Base-by-base conservation (phyloP, 2,797 vertebrate genomes). In the Distichodus sexfasciatus region DNA sequence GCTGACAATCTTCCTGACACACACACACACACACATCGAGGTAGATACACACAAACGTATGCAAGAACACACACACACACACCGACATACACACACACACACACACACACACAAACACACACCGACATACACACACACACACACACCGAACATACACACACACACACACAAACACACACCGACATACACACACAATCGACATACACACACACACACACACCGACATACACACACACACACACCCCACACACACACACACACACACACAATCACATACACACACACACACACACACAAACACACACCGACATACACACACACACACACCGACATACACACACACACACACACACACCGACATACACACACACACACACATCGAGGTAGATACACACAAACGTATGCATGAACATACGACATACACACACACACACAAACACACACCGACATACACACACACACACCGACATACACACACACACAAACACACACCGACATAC, bases 1-100 rank as follows among this genome's bases (percentile, higher is more conserved):
- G 36, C 60, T 73, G 73, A 51, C 58, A 66, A 54, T 64, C 48
- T 24, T 41, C 17, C 33, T 17, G 21, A 54, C 54, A 55, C 41
- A 8, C 14, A 38, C 40, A 58, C 54, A 69, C 36, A n/a, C n/a
- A n/a, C n/a, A n/a, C n/a, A n/a, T n/a, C n/a, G n/a, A n/a, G n/a
- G n/a, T n/a, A n/a, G n/a, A n/a, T n/a, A n/a, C n/a, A 58, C 31
- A 50, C 23, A 31, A n/a, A 26, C 36, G 26, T 12, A 2, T 26
- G 33, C n/a, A 29, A 12, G 0, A 19, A 31, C 46, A 66, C 50
- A 60, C 15, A 26, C 38, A 55, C n/a, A 17, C 35, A 26, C 31
- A 7, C 54, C 15, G 10, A 38, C 69, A 31, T 21, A 63, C 46
- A 58, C 57, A n/a, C 9, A 28, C 17, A 14, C 3, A 0, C n/a